Base-by-base conservation (phyloP, 2,888 invertebrate genomes). In the Lasioglossum zephyrum region DNA sequence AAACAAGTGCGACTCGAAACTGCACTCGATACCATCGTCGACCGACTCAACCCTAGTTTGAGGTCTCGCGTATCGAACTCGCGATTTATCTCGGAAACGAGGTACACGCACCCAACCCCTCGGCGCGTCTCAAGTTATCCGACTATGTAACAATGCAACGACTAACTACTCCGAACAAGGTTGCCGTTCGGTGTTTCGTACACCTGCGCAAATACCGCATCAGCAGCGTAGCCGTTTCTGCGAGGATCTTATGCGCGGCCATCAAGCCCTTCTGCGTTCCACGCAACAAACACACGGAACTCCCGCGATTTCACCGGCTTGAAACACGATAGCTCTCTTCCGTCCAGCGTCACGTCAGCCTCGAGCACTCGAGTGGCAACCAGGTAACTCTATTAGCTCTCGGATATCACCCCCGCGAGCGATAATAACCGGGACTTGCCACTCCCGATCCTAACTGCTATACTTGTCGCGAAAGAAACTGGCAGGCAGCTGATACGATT, bases 161-260 rank as follows among this genome's bases (percentile, higher is more conserved):
- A 73, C 74, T 57, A 73, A 76, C 85, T 77, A 77, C n/a, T 26
- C 74, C 18, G 41, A 69, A 49, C 75, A 81, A 85, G 76, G 81
- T 74, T 73, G 63, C 4, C 60, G 78, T 77, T 75, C 87, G 66
- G 80, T 82, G 79, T 75, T 82, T 82, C 82, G 47, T 82, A 87
- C 86, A 87, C 82, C 82, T 82, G 86, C 79, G 82, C 82, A 87
- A 87, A 87, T 85, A 82, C 79, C 66, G 66, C 77, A 66, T 79
- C 75, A 75, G 73, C 76, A 75, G 66, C 41, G 70, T 73, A 72
- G 66, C 44, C 70, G 74, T 74, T 49, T 60, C n/a, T 77, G 31
- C 70, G 57, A 81, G 76, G 69, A 69, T 60, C 72, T n/a, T 44
- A 11, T 47, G 18, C 11, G 18, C 36, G 31, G 16, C 36, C 36